phyloP scores from a whole-genome alignment of 2,797 vertebrate species.

The Trachurus trachurus region DNA sequence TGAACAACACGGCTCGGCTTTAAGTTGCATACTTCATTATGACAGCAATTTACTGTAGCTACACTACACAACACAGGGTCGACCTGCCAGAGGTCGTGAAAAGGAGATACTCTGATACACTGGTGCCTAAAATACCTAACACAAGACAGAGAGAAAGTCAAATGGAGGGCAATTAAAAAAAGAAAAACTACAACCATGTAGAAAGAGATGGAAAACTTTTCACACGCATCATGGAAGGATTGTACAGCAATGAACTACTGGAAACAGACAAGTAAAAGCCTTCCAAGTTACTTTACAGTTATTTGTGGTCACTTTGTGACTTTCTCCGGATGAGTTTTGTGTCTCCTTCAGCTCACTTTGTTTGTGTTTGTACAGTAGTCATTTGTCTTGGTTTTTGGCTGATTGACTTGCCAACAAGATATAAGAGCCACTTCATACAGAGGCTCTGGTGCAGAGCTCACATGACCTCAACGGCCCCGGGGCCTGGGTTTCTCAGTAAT shows the following conservation, averaged over 20 bases:
- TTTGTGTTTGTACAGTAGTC: neutral
- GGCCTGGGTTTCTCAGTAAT: neutral
- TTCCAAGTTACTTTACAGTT: neutral
- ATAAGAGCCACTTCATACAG: neutral
- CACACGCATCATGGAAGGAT: neutral
- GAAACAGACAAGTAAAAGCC: neutral
- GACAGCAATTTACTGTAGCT: neutral
- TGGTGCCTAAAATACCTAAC: constrained; percentile 2
- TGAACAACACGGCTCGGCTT: neutral
- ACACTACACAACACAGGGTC: neutral
- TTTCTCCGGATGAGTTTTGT: too few species aligned
- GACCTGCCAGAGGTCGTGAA: constrained; percentile 21
- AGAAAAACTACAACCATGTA: neutral
- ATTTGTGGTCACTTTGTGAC: too few species aligned
- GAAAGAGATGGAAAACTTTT: constrained; percentile 4
- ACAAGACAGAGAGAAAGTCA: constrained; percentile 3
- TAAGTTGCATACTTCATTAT: neutral
- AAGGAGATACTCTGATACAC: constrained; percentile 23
- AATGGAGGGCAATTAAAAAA: neutral
- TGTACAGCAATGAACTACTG: neutral
- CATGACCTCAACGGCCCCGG: neutral
- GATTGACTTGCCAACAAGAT: neutral
- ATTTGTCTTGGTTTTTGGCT: neutral
- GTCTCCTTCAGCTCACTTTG: neutral
- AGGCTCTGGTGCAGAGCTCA: neutral